phyloP scores from a whole-genome alignment of 2,113 vertebrate genomes.

The Xenus cinereus region DNA sequence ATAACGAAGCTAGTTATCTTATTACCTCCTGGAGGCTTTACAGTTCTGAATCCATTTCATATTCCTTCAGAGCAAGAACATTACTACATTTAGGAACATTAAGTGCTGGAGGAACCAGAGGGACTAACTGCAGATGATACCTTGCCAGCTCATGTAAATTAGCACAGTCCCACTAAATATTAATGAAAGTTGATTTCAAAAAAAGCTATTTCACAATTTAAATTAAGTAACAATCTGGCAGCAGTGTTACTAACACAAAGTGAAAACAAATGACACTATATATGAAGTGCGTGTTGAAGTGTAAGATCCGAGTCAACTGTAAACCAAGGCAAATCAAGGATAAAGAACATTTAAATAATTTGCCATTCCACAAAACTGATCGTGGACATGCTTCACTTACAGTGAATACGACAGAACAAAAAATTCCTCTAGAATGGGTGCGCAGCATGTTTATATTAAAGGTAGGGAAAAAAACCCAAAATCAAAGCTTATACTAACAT shows the following conservation, averaged over 20 bases:
- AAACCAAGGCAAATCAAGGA: background rate
- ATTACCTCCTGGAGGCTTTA: slow-evolving; percentile 13
- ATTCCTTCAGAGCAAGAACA: background rate
- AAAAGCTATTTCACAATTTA: background rate
- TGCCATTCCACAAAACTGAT: background rate
- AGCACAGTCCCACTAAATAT: background rate
- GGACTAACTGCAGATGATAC: background rate
- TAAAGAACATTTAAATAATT: background rate
- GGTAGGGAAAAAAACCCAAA: accelerated
- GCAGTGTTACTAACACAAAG: background rate
- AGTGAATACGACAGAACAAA: background rate
- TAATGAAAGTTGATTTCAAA: background rate
- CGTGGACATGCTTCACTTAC: background rate
- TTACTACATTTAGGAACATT: background rate
- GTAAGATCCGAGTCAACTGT: background rate
- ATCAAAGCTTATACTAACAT: background rate
- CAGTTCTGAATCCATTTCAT: background rate
- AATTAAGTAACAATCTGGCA: background rate
- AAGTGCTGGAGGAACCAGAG: background rate
- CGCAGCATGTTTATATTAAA: background rate
- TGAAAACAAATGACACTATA: background rate
- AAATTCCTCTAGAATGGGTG: background rate
- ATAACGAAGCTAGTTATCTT: background rate
- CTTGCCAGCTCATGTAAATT: background rate
- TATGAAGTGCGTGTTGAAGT: background rate